Conservation (phyloP, 1,140 invertebrate species). For the Drosophila repleta region DNA sequence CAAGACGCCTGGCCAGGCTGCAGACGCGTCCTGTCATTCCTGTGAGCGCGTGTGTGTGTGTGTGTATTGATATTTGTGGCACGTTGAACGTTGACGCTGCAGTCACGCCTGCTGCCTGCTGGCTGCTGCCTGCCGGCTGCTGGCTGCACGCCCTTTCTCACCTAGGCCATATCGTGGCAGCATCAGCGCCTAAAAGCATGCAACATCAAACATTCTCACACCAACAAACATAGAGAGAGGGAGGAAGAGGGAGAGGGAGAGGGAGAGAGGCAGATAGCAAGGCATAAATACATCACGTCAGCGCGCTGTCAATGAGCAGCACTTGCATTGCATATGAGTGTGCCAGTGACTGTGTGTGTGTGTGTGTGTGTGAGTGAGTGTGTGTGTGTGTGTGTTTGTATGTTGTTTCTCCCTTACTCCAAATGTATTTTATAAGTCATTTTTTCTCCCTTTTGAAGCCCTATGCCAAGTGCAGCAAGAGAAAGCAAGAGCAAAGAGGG, state of each 20-base stretch:
- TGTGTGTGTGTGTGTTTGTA: slow-evolving; percentile 5
- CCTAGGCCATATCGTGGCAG: slow-evolving; percentile 24
- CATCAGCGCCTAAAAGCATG: slow-evolving; percentile 68
- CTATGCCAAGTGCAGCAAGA: background rate
- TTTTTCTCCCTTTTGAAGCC: slow-evolving; percentile 34
- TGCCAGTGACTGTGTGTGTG: slow-evolving; percentile 1
- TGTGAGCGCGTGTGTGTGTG: slow-evolving; percentile 4
- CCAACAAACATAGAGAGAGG: slow-evolving; percentile 4
- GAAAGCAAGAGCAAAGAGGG: background rate
- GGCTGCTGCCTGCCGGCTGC: background rate
- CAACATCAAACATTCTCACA: slow-evolving; percentile 44
- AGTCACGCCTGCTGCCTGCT: slow-evolving; percentile 42
- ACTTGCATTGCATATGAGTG: slow-evolving; percentile 57
- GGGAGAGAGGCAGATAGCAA: background rate
- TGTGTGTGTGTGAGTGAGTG: slow-evolving; percentile 3
- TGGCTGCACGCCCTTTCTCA: background rate
- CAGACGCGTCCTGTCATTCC: slow-evolving; percentile 46
- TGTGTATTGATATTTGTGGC: slow-evolving; percentile 75
- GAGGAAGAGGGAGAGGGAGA: background rate
- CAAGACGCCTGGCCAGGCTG: slow-evolving; percentile 45
- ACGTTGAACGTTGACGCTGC: slow-evolving; percentile 69
- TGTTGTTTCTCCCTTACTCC: slow-evolving; percentile 10
- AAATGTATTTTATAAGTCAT: slow-evolving; percentile 69
- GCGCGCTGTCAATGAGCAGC: slow-evolving; percentile 73
- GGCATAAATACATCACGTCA: slow-evolving; percentile 74